Conservation (phyloP, 2,797 vertebrate species). For the Sparus aurata region DNA sequence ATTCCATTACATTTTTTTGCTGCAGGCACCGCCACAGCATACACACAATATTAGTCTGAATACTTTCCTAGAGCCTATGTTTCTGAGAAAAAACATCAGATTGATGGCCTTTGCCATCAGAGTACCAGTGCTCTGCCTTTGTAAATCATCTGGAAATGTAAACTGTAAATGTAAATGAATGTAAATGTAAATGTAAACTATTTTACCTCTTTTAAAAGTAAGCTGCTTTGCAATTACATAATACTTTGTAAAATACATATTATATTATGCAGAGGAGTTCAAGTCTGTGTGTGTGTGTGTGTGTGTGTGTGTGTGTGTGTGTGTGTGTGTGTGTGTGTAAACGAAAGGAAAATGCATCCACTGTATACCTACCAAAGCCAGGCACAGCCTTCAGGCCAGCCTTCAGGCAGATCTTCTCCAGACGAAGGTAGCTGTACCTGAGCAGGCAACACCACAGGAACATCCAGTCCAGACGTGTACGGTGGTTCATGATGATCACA, state of each 20-base stretch:
- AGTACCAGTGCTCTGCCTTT: background rate
- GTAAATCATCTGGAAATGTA: background rate
- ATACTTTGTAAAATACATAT: background rate
- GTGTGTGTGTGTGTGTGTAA: background rate
- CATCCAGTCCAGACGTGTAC: conserved; percentile 99
- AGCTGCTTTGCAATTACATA: conserved; percentile 6
- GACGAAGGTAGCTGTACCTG: conserved; percentile 96
- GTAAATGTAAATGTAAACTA: background rate
- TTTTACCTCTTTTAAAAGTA: background rate
- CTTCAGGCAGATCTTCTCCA: conserved; percentile 99
- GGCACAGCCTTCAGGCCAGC: conserved; percentile 94
- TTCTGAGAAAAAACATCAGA: background rate
- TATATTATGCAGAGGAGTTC: conserved; percentile 10
- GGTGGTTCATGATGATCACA: conserved; percentile 99
- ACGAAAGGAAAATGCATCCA: background rate
- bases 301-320: background rate
- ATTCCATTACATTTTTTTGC: too few species aligned
- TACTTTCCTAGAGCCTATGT: background rate
- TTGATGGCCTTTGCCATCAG: background rate
- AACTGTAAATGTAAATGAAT: too few species aligned
- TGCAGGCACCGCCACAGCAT: too few species aligned
- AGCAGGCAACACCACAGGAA: conserved; percentile 98
- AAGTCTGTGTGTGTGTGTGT: background rate
- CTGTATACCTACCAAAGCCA: conserved; percentile 92
- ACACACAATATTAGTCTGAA: too few species aligned